Evolutionary conservation across 2,888 invertebrate species (phyloP), one percentile per base, ranked within the genome.

Genomic region (Yponomeuta evonymella): DNA sequence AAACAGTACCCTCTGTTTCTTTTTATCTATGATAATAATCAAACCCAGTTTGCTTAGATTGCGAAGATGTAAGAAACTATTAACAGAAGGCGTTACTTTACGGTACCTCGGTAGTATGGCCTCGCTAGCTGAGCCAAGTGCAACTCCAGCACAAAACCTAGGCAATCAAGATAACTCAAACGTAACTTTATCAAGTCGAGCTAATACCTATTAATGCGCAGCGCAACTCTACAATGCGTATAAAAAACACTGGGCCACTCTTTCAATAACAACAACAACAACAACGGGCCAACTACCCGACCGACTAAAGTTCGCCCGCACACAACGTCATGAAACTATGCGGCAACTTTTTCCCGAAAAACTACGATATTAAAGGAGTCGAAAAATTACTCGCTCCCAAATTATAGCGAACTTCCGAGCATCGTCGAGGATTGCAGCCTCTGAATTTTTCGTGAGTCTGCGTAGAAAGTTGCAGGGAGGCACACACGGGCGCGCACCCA

Each of bases 391-490:
- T 48, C 51, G 33, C 10, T 29, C 68, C 71, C 48, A 71, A 71
- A 68, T 68, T 63, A 51, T 67, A 9, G 33, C 51, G 43, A 70
- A 70, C 66, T 70, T 73, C 72, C 63, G 70, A 51, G 70, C 69
- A 73, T 71, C 72, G 76, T 64, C 51, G 58, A 69, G 51, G 51
- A 15, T 12, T 63, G 69, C 58, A 78, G 78, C 79, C 69, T 88
- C 85, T 88, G 80, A 79, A 79, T 78, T 79, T 58, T 81, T 77
- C 76, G 74, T 68, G 76, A 79, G 80, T 89, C 91, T 91, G 83
- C 85, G 86, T 80, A 81, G 85, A 85, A 91, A 90, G 90, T 91
- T 90, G 88, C 82, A 83, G 89, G 85, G 88, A 36, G 70, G 75
- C 76, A 75, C 79, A 86, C 89, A 90, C 89, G 86, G 79, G 80